Conservation (phyloP, 2,888 invertebrate species). For the Netelia melanura region DNA sequence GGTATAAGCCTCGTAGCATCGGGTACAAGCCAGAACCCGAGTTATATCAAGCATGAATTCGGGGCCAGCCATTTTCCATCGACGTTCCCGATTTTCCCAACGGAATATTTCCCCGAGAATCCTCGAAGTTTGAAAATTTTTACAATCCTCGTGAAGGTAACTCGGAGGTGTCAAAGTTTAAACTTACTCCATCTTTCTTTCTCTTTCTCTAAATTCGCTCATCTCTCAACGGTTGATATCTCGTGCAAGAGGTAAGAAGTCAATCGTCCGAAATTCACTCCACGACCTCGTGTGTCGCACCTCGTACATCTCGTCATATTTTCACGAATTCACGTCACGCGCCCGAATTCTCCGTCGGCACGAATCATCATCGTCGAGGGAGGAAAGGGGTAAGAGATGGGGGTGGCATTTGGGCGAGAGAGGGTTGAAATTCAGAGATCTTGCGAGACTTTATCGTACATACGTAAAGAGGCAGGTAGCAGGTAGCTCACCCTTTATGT, state of each 20-base stretch:
- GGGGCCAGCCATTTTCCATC: slow-evolving; percentile 5
- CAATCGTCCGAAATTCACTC: slow-evolving; percentile 61
- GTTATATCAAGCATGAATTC: slow-evolving; percentile 35
- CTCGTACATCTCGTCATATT: slow-evolving; percentile 48
- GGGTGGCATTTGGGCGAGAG: slow-evolving; percentile 7
- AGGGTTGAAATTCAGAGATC: slow-evolving; percentile 21
- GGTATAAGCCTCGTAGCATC: background rate
- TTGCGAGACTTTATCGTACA: slow-evolving; percentile 8
- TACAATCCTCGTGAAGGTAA: slow-evolving; percentile 5
- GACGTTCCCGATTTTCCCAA: slow-evolving; percentile 33
- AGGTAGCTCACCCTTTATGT: slow-evolving; percentile 12
- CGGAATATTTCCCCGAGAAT: slow-evolving; percentile 23
- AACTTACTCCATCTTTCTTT: slow-evolving; percentile 14
- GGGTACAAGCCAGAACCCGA: slow-evolving; percentile 26
- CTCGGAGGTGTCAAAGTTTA: slow-evolving; percentile 33
- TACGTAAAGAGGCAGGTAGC: slow-evolving; percentile 10
- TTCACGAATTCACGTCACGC: slow-evolving; percentile 56
- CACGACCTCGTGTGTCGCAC: slow-evolving; percentile 36
- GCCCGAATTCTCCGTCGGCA: slow-evolving; percentile 7
- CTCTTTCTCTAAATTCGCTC: background rate
- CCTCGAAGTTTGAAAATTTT: slow-evolving; percentile 38
- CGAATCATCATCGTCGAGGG: slow-evolving; percentile 12
- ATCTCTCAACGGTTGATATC: slow-evolving; percentile 14
- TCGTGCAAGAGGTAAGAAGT: slow-evolving; percentile 19
- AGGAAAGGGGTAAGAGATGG: no score